A percentile compares a stretch with the other conserved stretches of the same genome.
phyloP scores from a whole-genome alignment of 2,888 invertebrate genomes.

The Xestia xanthographa region DNA sequence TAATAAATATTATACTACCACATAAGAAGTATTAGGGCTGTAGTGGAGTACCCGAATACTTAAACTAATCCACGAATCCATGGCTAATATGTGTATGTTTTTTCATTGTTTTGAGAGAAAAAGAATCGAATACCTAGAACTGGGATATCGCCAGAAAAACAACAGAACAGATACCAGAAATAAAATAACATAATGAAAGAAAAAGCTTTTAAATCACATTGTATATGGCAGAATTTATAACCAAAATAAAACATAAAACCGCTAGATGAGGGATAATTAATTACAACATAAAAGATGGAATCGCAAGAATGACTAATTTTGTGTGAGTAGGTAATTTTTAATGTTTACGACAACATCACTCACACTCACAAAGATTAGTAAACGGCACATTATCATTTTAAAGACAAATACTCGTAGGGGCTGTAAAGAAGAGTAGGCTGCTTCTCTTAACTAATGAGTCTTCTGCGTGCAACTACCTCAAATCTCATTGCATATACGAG shows the following conservation, averaged over 20 bases:
- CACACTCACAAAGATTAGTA: background rate
- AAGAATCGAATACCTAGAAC: background rate
- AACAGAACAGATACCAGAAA: background rate
- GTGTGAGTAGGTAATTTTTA: background rate
- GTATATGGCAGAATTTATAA: conserved; percentile 28
- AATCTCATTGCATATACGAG: background rate
- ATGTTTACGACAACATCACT: background rate
- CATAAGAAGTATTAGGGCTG: background rate
- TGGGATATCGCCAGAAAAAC: background rate
- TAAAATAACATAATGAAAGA: background rate
- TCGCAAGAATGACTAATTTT: conserved; percentile 14
- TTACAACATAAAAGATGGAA: conserved; percentile 15
- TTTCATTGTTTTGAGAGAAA: background rate
- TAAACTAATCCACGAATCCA: background rate
- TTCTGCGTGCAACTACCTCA: background rate
- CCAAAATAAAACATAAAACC: conserved; percentile 24
- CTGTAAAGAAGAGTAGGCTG: background rate
- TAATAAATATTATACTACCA: background rate
- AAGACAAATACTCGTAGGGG: background rate
- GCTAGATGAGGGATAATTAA: conserved; percentile 15
- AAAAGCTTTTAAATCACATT: conserved; percentile 14
- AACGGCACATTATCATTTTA: background rate
- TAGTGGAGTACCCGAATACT: background rate
- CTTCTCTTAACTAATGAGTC: too few species aligned
- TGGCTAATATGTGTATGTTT: background rate